Conservation (phyloP, 1,140 invertebrate species). For the Nasonia longicornis region DNA sequence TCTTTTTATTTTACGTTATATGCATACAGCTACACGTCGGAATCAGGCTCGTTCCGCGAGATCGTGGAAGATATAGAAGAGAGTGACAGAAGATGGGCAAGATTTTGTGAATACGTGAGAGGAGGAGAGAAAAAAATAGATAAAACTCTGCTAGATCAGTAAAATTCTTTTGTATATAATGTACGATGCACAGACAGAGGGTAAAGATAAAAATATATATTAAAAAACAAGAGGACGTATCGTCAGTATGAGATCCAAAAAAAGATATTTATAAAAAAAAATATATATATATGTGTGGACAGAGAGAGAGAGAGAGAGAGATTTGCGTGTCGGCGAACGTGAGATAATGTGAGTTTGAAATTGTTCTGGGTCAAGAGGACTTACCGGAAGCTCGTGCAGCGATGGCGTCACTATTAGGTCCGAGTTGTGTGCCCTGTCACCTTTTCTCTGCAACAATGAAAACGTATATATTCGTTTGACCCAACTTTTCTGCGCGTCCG, state of each 20-base stretch:
- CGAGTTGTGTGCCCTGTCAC: constrained; percentile 62
- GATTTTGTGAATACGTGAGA: constrained; percentile 33
- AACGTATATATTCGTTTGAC: not conserved
- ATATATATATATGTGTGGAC: constrained; percentile 1
- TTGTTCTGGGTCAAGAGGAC: constrained; percentile 48
- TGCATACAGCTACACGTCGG: not conserved
- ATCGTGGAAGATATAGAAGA: not conserved
- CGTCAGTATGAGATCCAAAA: constrained; percentile 22
- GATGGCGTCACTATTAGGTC: constrained; percentile 66
- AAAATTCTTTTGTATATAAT: constrained; percentile 10
- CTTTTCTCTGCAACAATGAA: constrained; percentile 62
- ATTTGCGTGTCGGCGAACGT: constrained; percentile 39
- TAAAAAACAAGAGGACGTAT: not conserved
- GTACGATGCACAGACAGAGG: constrained; percentile 7
- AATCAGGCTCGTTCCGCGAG: not conserved
- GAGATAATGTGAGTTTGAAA: constrained; percentile 36
- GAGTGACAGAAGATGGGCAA: constrained; percentile 38
- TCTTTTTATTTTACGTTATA: not conserved
- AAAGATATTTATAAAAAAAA: constrained; percentile 21
- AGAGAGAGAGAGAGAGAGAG: not conserved
- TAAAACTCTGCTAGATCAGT: constrained; percentile 29
- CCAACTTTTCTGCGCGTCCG: not conserved
- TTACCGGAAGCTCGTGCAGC: constrained; percentile 67
- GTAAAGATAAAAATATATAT: constrained; percentile 1
- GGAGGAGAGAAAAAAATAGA: constrained; percentile 27